Evolutionary conservation across 2,113 vertebrate genomes (phyloP), one percentile per base, ranked within the genome.

Genomic region (Gavia stellata): DNA sequence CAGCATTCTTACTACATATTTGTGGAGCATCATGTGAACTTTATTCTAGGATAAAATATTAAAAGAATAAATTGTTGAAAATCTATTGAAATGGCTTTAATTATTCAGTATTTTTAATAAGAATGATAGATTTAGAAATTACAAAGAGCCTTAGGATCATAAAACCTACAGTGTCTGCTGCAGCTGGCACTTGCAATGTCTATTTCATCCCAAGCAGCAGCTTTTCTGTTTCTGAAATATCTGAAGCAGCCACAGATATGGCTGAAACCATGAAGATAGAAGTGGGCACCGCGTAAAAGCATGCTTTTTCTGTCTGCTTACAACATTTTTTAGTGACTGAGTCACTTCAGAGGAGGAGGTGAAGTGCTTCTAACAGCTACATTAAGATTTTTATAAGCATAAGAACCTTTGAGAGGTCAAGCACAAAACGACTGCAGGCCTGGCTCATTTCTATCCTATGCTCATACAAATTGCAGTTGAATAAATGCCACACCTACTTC

Each of bases 61-160:
- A 47, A 89, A 92, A 85, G 65, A 91, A 87, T 74, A 83, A 90
- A 73, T 14, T 14, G n/a, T 81, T 62, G 26, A 84, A 95, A 90
- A 55, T 34, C 23, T 44, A 93, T 65, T 52, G 40, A 75, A 78
- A 84, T 47, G 8, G 21, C 50, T 92, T 92, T 70, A 95, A 94
- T 94, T 94, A 93, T 92, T 88, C 63, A 96, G 89, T 77, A 38
- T 93, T 96, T 84, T 90, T 90, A 91, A 92, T 23, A 34, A 70
- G 58, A 63, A 91, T 92, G 53, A 96, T 47, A 89, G 52, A 92
- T 92, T 80, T 26, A 5, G 82, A 96, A 96, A 93, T 86, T 77
- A 73, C 45, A 33, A 56, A 75, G 86, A 77, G 44, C 49, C 40
- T 74, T 31, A 90, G 65, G 61, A 94, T 74, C 40, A 71, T 91